phyloP scores from a whole-genome alignment of 2,113 vertebrate species.

The Eolophus roseicapilla region DNA sequence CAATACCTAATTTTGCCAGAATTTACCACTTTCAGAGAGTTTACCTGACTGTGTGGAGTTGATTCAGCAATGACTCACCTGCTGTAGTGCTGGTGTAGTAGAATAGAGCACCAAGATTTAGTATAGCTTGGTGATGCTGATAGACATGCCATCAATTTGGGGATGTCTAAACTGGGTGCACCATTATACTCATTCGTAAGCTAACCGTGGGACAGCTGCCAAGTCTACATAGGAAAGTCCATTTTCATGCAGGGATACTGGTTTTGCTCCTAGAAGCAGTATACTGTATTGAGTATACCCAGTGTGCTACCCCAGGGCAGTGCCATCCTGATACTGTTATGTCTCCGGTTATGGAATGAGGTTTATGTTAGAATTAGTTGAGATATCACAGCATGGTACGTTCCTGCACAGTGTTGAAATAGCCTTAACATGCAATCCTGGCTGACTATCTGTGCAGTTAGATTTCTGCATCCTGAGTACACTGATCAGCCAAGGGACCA shows the following conservation, averaged over 20 bases:
- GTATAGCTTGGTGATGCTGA: neutral
- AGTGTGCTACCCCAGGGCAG: neutral
- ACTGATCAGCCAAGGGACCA: neutral
- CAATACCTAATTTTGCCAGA: neutral
- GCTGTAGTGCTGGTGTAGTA: neutral
- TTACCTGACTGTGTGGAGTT: neutral
- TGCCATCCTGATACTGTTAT: neutral
- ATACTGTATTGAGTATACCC: neutral
- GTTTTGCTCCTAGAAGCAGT: neutral
- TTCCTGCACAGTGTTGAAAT: neutral
- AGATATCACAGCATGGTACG: neutral
- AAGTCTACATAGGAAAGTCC: neutral
- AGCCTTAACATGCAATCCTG: neutral
- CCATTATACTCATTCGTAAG: neutral
- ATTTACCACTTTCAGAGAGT: neutral
- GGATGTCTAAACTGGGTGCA: neutral
- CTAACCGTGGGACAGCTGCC: neutral
- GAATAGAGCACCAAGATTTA: neutral
- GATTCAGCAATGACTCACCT: neutral
- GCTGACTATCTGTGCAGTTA: neutral
- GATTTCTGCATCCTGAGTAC: neutral
- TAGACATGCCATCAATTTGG: rapidly evolving
- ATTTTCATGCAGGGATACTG: neutral
- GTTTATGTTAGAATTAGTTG: neutral
- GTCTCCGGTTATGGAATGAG: neutral